Evolutionary conservation across 2,113 vertebrate species (phyloP), one percentile per base, ranked within the genome.

Genomic region (Etheostoma cragini): DNA sequence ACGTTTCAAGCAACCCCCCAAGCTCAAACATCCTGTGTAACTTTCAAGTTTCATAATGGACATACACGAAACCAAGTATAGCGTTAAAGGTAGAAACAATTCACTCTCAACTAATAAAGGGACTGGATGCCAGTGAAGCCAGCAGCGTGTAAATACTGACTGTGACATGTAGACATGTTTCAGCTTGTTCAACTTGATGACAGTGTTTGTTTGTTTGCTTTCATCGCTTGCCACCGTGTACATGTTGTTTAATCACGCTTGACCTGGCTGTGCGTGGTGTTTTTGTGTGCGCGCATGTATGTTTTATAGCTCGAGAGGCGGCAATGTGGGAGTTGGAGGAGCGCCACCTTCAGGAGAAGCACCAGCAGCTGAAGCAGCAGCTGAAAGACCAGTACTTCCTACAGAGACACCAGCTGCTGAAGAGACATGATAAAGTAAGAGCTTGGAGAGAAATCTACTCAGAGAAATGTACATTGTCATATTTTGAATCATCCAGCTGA

Each of bases 371-470:
- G 26, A 99, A 99, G 87, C 98, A 99, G 92, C 98, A 99, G 72
- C 95, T 99, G 67, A 99, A 99, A 89, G 98, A 99, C 89, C 98
- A 99, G 92, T 99, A 99, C 89, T 99, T 99, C 92, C 96, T 99
- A 96, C 98, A 99, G 87, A 96, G 98, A 78, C 98, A 99, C 88
- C 98, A 99, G 93, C 95, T 99, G 56, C 96, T 99, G 47, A 99
- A 99, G 93, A 96, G 98, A 53, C 98, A 99, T n/a, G 98, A 99
- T 81, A 99, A 99, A 85, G 98, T 98, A 81, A 91, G 91, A 78
- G n/a, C 50, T 8, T 16, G 5, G 19, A 52, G 13, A 26, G 3
- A 50, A n/a, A 8, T 19, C 2, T 13, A 7, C 4, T 11, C 6
- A 1, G 6, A 65, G 45, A 38, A 57, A 47, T 1, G 19, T n/a